Base-by-base conservation (phyloP, 2,888 invertebrate genomes). In the Malacosoma neustria region DNA sequence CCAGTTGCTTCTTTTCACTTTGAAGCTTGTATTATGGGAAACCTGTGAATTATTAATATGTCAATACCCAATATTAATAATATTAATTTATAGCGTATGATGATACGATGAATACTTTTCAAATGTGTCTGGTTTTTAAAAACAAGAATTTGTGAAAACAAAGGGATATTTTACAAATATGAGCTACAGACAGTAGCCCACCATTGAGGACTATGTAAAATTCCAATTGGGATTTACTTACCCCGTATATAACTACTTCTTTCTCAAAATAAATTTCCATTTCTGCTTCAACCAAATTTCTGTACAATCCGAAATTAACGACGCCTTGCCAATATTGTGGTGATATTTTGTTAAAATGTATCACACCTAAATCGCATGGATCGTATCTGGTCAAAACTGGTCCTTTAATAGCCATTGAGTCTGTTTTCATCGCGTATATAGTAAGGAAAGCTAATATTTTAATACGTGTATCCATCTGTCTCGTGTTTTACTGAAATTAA, bases 361-460 rank as follows among this genome's bases (percentile, higher is more conserved):
- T 50, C 5, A 74, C 54, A 1, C 74, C 81, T 33, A 82, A 50
- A 5, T 73, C 74, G 46, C 84, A 84, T 1, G 84, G 84, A 30
- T 76, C 71, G 32, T 82, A 84, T 43, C 71, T 65, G 0, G 70
- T 76, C 37, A 73, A 49, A 29, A 56, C 55, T 1, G 73, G 61
- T 0, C 81, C 81, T 36, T 63, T 61, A 31, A 82, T 45, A 5
- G 75, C 54, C 69, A 82, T 68, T 2, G 65, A 49, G 40, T 59
- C 40, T 2, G 9, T 22, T 9, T 22, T 22, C 22, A 3, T 22
- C 22, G 9, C 22, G 22, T 22, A 22, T 5, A 22, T 3, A 7
- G 4, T 22, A 7, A 22, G 22, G 22, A 4, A 7, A 9, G 9
- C 9, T 22, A 22, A 22, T 5, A 3, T 5, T 1, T 22, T 22